Evolutionary conservation across 2,113 vertebrate species (phyloP).

Genomic region (Sylvilagus bachmani): DNA sequence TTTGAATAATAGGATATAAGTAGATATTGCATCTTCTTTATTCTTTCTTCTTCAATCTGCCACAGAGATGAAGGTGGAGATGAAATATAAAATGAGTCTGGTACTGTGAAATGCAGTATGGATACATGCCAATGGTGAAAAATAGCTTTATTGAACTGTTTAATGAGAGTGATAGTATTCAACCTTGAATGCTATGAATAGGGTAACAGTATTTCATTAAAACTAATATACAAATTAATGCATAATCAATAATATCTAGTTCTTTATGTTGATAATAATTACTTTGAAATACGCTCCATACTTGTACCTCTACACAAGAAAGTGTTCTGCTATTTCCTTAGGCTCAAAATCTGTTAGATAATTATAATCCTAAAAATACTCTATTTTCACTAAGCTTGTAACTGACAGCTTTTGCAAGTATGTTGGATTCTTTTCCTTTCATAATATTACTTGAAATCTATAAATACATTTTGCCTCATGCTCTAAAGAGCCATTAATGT

Average conservation of each 20-base stretch:
- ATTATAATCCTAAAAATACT: not conserved
- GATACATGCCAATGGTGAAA: not conserved
- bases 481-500: not conserved
- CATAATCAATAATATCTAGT: not conserved
- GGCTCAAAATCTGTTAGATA: not conserved
- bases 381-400: not conserved
- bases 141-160: not conserved
- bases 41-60: not conserved
- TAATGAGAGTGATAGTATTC: not conserved
- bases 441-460: not conserved
- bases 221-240: not conserved
- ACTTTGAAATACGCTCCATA: not conserved
- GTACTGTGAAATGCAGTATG: not conserved
- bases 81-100: not conserved
- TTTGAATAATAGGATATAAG: not conserved
- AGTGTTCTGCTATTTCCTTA: not conserved
- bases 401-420: not conserved
- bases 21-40: not conserved
- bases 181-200: not conserved
- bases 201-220: not conserved
- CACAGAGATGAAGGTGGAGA: not conserved
- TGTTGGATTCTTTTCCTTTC: not conserved
- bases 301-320: not conserved
- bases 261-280: not conserved
- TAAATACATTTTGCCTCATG: not conserved